Evolutionary conservation across 1,140 invertebrate genomes (phyloP), one percentile per base, ranked within the genome.

Genomic region (Neuroterus valhalla): DNA sequence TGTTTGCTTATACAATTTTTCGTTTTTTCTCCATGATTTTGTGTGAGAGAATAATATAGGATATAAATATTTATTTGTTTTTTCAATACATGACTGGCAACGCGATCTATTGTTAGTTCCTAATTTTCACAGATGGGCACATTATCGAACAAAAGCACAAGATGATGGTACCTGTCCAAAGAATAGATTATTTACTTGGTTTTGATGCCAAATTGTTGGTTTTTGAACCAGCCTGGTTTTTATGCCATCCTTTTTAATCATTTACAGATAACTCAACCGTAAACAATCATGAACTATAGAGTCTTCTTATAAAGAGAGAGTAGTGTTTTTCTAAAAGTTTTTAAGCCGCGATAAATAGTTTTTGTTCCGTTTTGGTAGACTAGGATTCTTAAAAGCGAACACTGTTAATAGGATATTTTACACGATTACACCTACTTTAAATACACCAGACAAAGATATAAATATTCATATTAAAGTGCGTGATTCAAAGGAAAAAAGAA

Each of bases 71-170:
- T 38, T 8, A 3, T 38, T 0, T 38, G 0, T 38, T 38, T 3
- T 38, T 38, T 38, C 1, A 42, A 75, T 72, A 68, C 43, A 46
- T 23, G 15, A 68, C 44, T 23, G 67, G 72, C 72, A 76, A 76
- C 72, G 78, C 76, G 76, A 74, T 75, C 74, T 76, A 73, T 68
- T 82, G 77, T 81, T 82, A 81, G 83, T 86, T 86, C 81, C 84
- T 86, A 85, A 83, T 79, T 85, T 82, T 81, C 70, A 66, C 68
- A 78, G 79, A 81, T 85, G 80, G 85, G 84, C 83, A 85, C 75
- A 80, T 78, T 80, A 77, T 75, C 74, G 72, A 72, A 74, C 72
- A 78, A 70, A 62, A 77, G 74, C 76, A 82, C 79, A 81, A 81
- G 79, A 78, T 76, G 71, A 77, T 77, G 75, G 79, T 81, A 81